phyloP scores from a whole-genome alignment of 30 jellyfish, hydroid and myxozoan genomes.

The Cassiopea andromeda region DNA sequence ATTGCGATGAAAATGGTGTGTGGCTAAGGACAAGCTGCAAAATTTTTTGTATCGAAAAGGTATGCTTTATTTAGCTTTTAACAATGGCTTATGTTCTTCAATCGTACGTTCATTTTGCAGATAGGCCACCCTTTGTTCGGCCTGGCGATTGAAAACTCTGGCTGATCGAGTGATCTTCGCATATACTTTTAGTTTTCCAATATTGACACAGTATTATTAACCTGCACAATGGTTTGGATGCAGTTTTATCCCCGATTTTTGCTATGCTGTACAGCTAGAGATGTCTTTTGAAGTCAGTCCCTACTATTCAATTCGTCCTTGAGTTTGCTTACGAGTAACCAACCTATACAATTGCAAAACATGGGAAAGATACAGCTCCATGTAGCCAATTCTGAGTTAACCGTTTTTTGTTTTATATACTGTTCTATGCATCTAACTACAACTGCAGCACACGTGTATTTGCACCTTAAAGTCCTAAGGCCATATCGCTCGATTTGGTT shows the following conservation, averaged over 20 bases:
- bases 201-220: background rate
- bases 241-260: too few species aligned
- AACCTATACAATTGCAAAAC: too few species aligned
- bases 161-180: background rate
- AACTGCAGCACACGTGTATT: background rate
- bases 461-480: background rate
- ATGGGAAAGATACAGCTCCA: too few species aligned
- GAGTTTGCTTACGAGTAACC: too few species aligned
- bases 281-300: too few species aligned
- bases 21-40: constrained; percentile 3
- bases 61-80: background rate
- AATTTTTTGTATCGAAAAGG: constrained; percentile 22
- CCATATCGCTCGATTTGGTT: background rate
- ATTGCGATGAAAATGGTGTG: background rate
- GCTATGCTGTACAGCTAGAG: too few species aligned
- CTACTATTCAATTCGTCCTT: too few species aligned
- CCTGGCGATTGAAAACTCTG: background rate
- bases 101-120: constrained; percentile 5
- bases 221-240: too few species aligned
- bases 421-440: background rate
- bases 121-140: constrained; percentile 8
- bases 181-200: background rate
- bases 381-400: too few species aligned
- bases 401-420: too few species aligned
- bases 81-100: background rate